phyloP scores from a whole-genome alignment of 2,888 invertebrate species.

The Eristalis arbustorum region DNA sequence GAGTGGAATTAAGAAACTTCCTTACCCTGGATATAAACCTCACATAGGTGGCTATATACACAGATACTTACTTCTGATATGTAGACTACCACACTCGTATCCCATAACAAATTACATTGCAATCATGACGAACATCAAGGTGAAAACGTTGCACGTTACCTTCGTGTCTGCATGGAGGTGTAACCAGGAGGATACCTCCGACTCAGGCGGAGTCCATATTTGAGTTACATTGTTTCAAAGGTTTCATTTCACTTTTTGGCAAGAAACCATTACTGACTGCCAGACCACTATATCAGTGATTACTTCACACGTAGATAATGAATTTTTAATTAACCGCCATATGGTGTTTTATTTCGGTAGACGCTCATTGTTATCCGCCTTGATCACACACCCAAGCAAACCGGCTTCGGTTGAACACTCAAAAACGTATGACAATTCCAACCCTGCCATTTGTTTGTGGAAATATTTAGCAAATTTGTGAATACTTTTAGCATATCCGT shows the following conservation, averaged over 20 bases:
- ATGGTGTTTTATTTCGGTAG: not conserved
- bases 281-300: not conserved
- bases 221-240: not conserved
- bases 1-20: not conserved
- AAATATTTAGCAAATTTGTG: not conserved
- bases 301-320: not conserved
- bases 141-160: not conserved
- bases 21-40: not conserved
- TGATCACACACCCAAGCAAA: not conserved
- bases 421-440: not conserved
- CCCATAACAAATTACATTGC: not conserved
- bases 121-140: not conserved
- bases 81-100: no score
- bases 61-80: not conserved
- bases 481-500: not conserved
- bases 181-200: not conserved
- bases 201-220: not conserved
- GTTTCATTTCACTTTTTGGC: not conserved
- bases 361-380: no score
- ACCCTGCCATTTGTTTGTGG: not conserved
- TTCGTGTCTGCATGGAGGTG: not conserved
- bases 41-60: not conserved
- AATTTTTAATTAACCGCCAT: not conserved
- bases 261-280: not conserved
- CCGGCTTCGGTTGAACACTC: not conserved